Conservation (phyloP, 2,888 invertebrate species). For the Dysmachus trigonus region DNA sequence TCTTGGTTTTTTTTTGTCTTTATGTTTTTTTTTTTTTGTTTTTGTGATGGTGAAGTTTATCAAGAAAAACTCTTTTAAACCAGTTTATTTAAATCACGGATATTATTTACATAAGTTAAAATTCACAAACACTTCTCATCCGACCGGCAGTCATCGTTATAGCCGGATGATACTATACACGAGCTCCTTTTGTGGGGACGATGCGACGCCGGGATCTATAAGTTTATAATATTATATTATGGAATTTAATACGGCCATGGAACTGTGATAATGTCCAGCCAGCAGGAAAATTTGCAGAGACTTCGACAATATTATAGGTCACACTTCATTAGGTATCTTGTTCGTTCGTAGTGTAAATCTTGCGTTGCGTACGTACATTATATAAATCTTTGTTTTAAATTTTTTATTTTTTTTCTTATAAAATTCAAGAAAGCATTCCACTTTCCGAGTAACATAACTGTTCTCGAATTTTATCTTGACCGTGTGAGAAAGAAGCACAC, state of each 20-base stretch:
- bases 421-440: not conserved
- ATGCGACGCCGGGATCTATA: not conserved
- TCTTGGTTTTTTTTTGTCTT: constrained; percentile 23
- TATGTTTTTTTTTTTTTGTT: too few species aligned
- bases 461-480: not conserved
- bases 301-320: not conserved
- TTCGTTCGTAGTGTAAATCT: not conserved
- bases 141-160: not conserved
- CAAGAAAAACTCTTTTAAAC: constrained; percentile 16
- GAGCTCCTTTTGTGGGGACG: not conserved
- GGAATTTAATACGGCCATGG: not conserved
- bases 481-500: not conserved
- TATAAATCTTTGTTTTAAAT: too few species aligned
- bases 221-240: not conserved
- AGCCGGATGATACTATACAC: not conserved
- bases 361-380: too few species aligned
- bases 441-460: constrained; percentile 1
- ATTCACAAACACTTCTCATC: not conserved
- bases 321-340: not conserved
- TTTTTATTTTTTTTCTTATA: not conserved
- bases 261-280: not conserved
- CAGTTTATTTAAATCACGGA: constrained; percentile 34
- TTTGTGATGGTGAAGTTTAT: not conserved
- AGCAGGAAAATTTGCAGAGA: not conserved
- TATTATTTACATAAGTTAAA: constrained; percentile 34